Evolutionary conservation across 2,888 invertebrate genomes (phyloP).

Genomic region (Mythimna impura): DNA sequence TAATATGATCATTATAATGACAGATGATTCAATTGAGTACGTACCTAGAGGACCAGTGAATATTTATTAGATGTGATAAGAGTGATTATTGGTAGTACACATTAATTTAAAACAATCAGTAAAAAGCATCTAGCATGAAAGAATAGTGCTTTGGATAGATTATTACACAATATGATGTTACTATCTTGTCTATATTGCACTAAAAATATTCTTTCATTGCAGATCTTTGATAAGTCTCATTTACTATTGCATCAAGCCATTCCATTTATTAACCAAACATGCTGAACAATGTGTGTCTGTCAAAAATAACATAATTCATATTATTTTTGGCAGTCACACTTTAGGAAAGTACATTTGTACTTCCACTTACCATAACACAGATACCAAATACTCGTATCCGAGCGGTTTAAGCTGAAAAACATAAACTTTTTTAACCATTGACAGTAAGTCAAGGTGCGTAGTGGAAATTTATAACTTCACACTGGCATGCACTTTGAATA

Average conservation of each 20-base stretch:
- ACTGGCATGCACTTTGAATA: conserved; percentile 69
- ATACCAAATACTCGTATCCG: conserved; percentile 88
- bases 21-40: conserved; percentile 32
- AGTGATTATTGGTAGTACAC: conserved; percentile 8
- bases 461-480: conserved; percentile 64
- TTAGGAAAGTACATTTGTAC: conserved; percentile 87
- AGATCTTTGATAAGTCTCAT: conserved; percentile 11
- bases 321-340: conserved; percentile 75
- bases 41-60: conserved; percentile 19
- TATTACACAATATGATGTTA: not conserved
- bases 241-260: conserved; percentile 68
- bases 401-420: conserved; percentile 89
- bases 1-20: conserved; percentile 10
- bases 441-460: conserved; percentile 69
- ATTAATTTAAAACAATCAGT: conserved; percentile 22
- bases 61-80: conserved; percentile 13
- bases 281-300: conserved; percentile 63
- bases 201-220: conserved; percentile 44
- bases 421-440: conserved; percentile 85
- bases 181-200: not conserved
- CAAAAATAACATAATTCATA: conserved; percentile 66
- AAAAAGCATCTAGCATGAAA: conserved; percentile 48
- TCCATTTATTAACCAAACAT: conserved; percentile 67
- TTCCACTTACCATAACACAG: conserved; percentile 89
- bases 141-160: conserved; percentile 8